A percentile compares a stretch with the other conserved stretches of the same genome.
phyloP scores from a whole-genome alignment of 2,888 invertebrate species.

The Zaprionus obscuricornis region DNA sequence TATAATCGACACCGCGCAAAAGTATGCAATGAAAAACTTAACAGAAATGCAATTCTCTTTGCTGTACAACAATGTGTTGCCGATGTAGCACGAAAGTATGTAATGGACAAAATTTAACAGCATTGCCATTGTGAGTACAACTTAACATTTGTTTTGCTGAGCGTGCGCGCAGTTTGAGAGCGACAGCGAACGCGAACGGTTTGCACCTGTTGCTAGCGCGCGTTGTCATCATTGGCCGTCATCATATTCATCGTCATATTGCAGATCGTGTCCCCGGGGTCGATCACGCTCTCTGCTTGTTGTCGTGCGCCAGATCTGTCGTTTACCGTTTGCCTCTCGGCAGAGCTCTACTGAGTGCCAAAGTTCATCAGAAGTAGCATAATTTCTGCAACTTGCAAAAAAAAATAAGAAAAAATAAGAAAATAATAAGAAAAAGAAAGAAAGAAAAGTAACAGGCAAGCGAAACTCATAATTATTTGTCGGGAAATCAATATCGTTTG shows the following conservation, averaged over 20 bases:
- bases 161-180: slow-evolving; percentile 77
- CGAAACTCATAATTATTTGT: not conserved
- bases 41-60: too few species aligned
- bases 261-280: slow-evolving; percentile 56
- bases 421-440: too few species aligned
- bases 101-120: slow-evolving; percentile 25
- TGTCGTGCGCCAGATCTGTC: slow-evolving; percentile 75
- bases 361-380: slow-evolving; percentile 41
- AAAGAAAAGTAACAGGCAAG: not conserved
- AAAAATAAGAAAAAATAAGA: too few species aligned
- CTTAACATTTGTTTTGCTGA: slow-evolving; percentile 19
- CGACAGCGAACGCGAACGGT: slow-evolving; percentile 82
- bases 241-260: slow-evolving; percentile 8
- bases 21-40: too few species aligned
- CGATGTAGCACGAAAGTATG: slow-evolving; percentile 18
- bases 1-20: too few species aligned
- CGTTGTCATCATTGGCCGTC: slow-evolving; percentile 6
- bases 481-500: not conserved
- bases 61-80: not conserved
- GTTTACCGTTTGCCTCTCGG: slow-evolving; percentile 63
- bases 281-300: slow-evolving; percentile 41
- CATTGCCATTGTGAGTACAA: not conserved
- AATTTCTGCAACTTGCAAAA: slow-evolving; percentile 19
- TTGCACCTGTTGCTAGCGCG: slow-evolving; percentile 78
- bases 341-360: slow-evolving; percentile 18